Base-by-base conservation (phyloP, 2,888 invertebrate species). In the Micoletzkya japonica region DNA sequence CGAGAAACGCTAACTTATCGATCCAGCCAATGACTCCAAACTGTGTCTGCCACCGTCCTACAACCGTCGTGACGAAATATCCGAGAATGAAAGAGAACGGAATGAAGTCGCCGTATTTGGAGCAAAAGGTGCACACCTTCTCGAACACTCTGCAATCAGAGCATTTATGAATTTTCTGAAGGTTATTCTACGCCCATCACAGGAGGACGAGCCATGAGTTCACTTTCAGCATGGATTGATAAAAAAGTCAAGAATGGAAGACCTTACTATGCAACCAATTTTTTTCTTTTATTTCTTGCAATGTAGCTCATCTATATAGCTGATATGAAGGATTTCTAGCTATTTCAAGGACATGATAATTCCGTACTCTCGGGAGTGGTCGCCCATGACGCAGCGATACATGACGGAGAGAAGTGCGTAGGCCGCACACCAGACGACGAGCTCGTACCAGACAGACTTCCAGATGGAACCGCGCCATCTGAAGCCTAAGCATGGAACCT, bases 391-490 rank as follows among this genome's bases (percentile, higher is more conserved):
- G 0, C 2, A 0, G 36, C 64, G 54, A 30, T 66, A 66, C 20
- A 24, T 30, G 2, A 39, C n/a, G 3, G 54, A 54, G 30, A 66
- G 20, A 14, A 50, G 17, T 0, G 64, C 34, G 10, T 32, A 66
- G 1, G 39, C 37, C 1, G 39, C 54, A 7, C 52, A 66, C 64
- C 64, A 66, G 4, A 66, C 32, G 3, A 52, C 32, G 26, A 66
- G n/a, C 39, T 66, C 64, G 37, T 37, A 37, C 52, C 54, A 66
- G 4, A 66, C 54, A 1, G 34, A 20, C 30, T 66, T 66, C 64
- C 64, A 66, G 3, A 66, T 52, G 2, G 63, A 63, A 0, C 63
- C 63, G 34, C 63, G 63, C 63, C 63, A 63, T 4, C 63, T 60
- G 1, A 10, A 44, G n/a, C n/a, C n/a, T n/a, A n/a, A n/a, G n/a